Percentiles rank a stretch among this genome's conserved stretches.
Conservation (phyloP, 2,113 vertebrate genomes). For the Cyprinodon variegatus region DNA sequence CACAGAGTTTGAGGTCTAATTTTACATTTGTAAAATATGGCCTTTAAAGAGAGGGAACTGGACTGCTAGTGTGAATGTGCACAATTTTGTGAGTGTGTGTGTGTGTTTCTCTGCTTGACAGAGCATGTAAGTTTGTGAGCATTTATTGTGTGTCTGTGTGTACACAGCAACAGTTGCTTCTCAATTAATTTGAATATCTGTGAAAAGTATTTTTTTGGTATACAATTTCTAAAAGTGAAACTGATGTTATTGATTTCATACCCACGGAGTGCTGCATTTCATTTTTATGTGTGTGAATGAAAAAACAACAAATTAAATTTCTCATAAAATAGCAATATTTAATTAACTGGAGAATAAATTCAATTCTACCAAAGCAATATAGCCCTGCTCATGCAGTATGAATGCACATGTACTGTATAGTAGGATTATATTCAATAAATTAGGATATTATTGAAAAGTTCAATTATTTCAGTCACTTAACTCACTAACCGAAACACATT, state of each 20-base stretch:
- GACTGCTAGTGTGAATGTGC: conserved; percentile 14
- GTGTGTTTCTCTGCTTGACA: conserved; percentile 16
- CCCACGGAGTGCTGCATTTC: neutral
- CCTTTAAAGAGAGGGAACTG: conserved; percentile 15
- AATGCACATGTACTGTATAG: neutral
- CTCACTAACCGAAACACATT: neutral
- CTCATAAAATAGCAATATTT: neutral
- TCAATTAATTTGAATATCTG: neutral
- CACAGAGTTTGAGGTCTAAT: conserved; percentile 21
- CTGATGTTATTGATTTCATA: neutral
- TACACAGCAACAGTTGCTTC: conserved; percentile 13
- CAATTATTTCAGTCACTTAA: neutral
- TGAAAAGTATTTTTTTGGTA: neutral
- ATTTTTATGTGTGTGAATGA: neutral
- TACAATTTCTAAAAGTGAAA: neutral
- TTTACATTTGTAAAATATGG: conserved; percentile 9
- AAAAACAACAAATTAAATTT: neutral
- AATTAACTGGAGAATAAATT: neutral
- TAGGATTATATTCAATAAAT: too few species aligned
- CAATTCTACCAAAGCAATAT: neutral
- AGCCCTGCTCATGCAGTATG: neutral
- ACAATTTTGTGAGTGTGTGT: conserved; percentile 9
- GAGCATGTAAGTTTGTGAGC: conserved; percentile 14
- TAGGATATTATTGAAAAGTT: neutral
- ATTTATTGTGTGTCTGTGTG: conserved; percentile 46